A percentile compares a stretch with the other conserved stretches of the same genome.
These are phyloP conservation scores for Maniola jurtina DNA, from an alignment of 1,140 invertebrate genomes.

Conservation along the genomic window DNA sequence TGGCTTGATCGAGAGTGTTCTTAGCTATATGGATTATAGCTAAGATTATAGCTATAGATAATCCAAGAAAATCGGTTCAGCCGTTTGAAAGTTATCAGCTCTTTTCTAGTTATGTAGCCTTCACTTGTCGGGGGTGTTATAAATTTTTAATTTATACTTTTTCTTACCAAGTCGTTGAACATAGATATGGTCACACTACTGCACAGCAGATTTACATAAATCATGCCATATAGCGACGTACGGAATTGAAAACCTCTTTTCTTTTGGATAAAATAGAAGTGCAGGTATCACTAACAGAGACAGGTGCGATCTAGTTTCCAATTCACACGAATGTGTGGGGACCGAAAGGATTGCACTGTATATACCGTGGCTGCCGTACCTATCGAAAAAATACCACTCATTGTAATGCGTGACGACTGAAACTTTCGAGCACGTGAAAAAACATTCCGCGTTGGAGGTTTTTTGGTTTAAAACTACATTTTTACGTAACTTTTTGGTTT, in stretches of 20 bases:
- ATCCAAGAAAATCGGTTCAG: no score
- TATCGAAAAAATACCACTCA: slow-evolving; percentile 34
- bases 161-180: no score
- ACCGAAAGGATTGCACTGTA: slow-evolving; percentile 35
- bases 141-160: no score
- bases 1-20: no score
- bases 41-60: no score
- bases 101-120: no score
- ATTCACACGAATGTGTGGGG: slow-evolving; percentile 34
- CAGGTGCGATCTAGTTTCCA: slow-evolving; percentile 39
- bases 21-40: no score
- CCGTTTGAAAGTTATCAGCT: no score
- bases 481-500: no score
- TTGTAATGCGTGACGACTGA: slow-evolving; percentile 20
- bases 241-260: background rate
- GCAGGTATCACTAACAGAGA: slow-evolving; percentile 29
- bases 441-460: background rate
- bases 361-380: background rate
- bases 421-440: background rate
- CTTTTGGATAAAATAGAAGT: slow-evolving; percentile 30
- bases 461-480: background rate
- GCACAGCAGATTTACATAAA: no score
- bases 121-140: no score
- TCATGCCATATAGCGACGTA: background rate
- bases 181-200: no score